Base-by-base conservation (phyloP, 2,113 vertebrate species). In the Takifugu bimaculatus region DNA sequence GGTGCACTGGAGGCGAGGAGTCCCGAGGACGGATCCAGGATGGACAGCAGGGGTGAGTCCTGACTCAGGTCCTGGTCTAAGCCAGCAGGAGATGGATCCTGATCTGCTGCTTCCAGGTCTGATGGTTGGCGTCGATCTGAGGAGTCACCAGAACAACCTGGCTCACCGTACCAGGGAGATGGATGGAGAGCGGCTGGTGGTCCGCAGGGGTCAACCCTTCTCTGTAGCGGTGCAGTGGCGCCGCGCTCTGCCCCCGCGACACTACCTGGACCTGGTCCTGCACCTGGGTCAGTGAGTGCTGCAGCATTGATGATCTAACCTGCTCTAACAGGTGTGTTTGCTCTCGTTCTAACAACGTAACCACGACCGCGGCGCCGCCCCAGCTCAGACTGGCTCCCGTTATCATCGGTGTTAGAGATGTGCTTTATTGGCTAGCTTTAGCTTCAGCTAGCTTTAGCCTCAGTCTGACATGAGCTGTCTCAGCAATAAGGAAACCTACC, bases 121-220 rank as follows among this genome's bases (percentile, higher is more conserved):
- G 13, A 80, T 85, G n/a, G 26, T 12, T 10, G 61, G 65, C 1
- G 75, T 91, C 44, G 86, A 93, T 52, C 62, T 90, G 57, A 91
- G 91, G 45, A 71, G 82, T 62, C 71, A 64, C 43, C 75, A 83
- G 25, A 94, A 95, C 63, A 94, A 93, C 86, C 84, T 61, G 44
- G 82, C 72, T 27, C 93, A 95, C 68, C 92, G 80, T 55, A 94
- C 92, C 42, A 85, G 84, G 43, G 93, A 94, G 60, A 92, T 93
- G 13, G 91, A 88, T 66, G 63, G 57, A 25, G 73, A 86, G 55
- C 87, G 90, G 25, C 54, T 88, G 67, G 88, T 95, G 26, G 59
- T 93, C 14, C 91, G 93, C 59, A 85, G 93, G 75, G 93, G 93
- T 47, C 93, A 93, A 20, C 71, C 87, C 27, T 93, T 94, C 78